These are phyloP conservation scores for Calyptommatus sinebrachiatus DNA, from an alignment of 2,113 vertebrate species.

Conservation along the genomic window DNA sequence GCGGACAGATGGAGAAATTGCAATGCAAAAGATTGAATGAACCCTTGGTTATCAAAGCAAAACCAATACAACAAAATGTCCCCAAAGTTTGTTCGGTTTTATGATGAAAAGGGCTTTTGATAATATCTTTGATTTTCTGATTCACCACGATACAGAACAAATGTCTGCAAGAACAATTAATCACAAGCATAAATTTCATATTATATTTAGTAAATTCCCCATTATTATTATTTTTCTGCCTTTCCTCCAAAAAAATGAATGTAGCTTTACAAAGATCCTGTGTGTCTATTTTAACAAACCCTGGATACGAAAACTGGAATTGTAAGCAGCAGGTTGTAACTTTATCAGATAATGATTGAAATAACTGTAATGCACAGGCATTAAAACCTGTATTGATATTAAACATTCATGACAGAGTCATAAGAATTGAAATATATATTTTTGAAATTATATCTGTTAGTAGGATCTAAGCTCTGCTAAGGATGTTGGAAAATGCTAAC, in stretches of 20 bases:
- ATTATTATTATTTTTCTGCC: no score
- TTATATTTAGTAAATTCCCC: neutral
- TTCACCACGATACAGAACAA: neutral
- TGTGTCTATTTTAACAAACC: neutral
- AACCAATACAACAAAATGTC: no score
- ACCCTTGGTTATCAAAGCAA: no score
- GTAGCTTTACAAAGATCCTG: neutral
- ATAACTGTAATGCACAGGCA: neutral
- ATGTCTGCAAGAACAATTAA: slow-evolving; percentile 7
- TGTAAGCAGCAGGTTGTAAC: neutral
- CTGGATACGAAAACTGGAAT: neutral
- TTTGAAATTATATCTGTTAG: neutral
- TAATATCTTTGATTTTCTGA: neutral
- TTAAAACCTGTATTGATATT: neutral
- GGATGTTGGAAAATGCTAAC: neutral
- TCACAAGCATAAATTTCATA: neutral
- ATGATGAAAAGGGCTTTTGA: neutral
- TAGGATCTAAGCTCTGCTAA: neutral
- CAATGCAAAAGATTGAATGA: no score
- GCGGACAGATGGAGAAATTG: no score
- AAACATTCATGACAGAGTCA: neutral
- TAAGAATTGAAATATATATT: neutral
- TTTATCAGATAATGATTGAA: neutral
- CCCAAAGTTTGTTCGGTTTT: neutral
- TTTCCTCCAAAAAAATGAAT: neutral